Conservation (phyloP, 2,797 vertebrate genomes). For the Sebastes alutus region DNA sequence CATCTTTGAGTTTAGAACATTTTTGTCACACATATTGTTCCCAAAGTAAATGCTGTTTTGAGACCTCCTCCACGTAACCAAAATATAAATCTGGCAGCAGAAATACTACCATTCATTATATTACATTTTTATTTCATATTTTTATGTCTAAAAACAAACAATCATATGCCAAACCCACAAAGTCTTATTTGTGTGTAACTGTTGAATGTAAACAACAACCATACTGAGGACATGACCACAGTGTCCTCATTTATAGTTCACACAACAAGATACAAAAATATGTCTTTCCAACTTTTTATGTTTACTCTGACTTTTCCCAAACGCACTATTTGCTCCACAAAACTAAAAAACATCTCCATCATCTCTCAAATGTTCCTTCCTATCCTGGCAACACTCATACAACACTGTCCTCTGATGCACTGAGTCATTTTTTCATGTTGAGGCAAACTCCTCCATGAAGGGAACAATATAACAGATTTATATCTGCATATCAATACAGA, state of each 20-base stretch:
- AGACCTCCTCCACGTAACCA: background rate
- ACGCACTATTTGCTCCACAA: background rate
- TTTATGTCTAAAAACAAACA: background rate
- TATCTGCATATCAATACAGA: background rate
- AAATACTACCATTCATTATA: background rate
- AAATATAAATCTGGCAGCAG: background rate
- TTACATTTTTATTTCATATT: too few relatives aligned
- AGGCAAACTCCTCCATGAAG: background rate
- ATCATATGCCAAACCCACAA: background rate
- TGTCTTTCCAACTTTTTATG: background rate
- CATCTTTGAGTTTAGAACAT: background rate
- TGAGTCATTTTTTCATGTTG: background rate
- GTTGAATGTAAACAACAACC: background rate
- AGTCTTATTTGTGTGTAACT: background rate
- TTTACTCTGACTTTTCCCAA: background rate
- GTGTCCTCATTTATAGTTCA: background rate
- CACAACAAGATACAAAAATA: background rate
- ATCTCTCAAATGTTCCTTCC: background rate
- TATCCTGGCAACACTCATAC: background rate
- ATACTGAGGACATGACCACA: background rate
- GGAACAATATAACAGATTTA: background rate
- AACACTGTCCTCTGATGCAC: too few relatives aligned
- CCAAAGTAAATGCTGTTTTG: background rate
- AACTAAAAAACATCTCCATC: background rate
- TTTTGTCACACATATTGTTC: background rate